phyloP scores from a whole-genome alignment of 2,797 vertebrate genomes.

The Mionectes olivaceus region DNA sequence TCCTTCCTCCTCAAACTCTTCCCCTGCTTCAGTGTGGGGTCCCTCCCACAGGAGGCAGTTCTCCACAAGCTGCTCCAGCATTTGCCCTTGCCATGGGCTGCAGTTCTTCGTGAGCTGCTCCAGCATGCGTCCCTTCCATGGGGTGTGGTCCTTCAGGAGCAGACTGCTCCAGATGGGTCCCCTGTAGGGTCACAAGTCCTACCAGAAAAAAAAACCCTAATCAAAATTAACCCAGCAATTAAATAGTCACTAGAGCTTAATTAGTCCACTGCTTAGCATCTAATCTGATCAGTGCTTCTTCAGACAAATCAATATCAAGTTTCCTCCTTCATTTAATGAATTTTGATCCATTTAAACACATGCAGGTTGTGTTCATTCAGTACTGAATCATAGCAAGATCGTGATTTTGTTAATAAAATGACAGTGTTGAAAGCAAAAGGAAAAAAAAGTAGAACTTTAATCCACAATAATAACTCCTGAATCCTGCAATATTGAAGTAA shows the following conservation, averaged over 20 bases:
- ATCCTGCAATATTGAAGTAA: neutral
- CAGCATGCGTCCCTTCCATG: neutral
- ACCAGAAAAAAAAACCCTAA: neutral
- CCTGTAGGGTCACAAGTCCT: neutral
- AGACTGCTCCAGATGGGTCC: neutral
- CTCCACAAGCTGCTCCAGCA: neutral
- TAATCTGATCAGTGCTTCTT: constrained; percentile 7
- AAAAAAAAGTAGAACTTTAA: neutral
- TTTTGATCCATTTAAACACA: neutral
- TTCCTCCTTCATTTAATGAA: neutral
- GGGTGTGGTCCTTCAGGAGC: neutral
- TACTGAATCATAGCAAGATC: neutral
- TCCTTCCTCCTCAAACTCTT: neutral
- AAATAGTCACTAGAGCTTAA: neutral
- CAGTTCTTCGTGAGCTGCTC: neutral
- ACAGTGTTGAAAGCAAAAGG: neutral
- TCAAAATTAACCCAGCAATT: neutral
- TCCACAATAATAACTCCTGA: neutral
- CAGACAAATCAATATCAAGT: neutral
- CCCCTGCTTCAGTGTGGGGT: neutral
- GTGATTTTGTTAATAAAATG: neutral
- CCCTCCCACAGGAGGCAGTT: neutral
- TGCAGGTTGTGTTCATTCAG: neutral
- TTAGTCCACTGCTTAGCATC: neutral
- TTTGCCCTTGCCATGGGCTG: neutral